Evolutionary conservation across 2,797 vertebrate species (phyloP).

Genomic region (Hylomyscus alleni): DNA sequence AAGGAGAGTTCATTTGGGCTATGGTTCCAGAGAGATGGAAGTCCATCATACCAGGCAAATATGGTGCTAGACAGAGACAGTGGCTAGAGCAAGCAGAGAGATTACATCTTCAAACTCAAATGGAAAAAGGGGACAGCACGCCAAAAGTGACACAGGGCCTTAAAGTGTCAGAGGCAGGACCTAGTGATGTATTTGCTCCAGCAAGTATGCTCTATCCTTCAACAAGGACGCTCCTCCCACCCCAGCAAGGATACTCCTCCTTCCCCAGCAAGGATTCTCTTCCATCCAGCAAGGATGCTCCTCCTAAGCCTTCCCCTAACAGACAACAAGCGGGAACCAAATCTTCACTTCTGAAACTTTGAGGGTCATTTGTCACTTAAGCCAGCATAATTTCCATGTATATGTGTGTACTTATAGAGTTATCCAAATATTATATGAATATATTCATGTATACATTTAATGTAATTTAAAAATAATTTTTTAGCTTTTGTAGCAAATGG

Average conservation of each 20-base stretch:
- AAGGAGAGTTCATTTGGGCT: no score
- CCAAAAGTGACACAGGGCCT: background rate
- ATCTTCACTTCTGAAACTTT: background rate
- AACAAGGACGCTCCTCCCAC: background rate
- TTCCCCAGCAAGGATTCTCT: background rate
- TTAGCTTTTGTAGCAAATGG: background rate
- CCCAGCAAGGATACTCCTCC: no score
- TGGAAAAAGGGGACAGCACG: background rate
- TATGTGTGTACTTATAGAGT: background rate
- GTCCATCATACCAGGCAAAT: no score
- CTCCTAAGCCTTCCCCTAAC: no score
- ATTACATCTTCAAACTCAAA: no score
- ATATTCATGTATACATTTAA: background rate
- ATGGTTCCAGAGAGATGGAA: no score
- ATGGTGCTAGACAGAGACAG: background rate
- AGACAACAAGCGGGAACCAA: background rate
- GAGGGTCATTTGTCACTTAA: background rate
- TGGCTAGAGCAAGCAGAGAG: no score
- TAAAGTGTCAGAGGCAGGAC: background rate
- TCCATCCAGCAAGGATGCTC: no score
- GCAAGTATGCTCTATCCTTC: background rate
- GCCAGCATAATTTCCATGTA: accelerated
- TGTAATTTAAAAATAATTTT: background rate
- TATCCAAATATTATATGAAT: background rate
- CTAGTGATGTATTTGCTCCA: no score